Evolutionary conservation across 2,888 invertebrate species (phyloP).

Genomic region (Zygogramma bicolorata): DNA sequence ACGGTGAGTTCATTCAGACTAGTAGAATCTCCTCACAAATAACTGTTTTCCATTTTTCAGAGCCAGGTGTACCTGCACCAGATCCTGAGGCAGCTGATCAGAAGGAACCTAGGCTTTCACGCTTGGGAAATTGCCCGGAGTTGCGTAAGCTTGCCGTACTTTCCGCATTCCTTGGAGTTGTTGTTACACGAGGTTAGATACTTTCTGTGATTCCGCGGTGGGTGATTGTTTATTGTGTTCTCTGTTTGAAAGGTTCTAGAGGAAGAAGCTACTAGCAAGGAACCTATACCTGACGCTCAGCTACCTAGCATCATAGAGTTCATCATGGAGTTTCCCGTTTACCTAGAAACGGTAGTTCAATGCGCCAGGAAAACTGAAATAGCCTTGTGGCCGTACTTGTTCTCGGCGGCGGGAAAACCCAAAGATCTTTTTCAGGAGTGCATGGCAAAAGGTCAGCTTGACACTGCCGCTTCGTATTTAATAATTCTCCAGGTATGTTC

Average conservation of each 20-base stretch:
- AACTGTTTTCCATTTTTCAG: conserved; percentile 73
- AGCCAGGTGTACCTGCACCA: conserved; percentile 99
- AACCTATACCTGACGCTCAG: conserved; percentile 98
- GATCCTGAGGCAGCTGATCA: conserved; percentile 92
- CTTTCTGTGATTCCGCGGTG: not conserved
- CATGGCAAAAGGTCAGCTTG: conserved; percentile 87
- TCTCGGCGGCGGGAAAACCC: conserved; percentile 96
- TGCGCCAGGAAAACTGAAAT: conserved; percentile 99
- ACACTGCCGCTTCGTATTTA: conserved; percentile 97
- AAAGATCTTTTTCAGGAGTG: conserved; percentile 96
- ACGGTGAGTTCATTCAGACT: conserved; percentile 81
- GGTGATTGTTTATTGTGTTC: not conserved
- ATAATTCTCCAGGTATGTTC: conserved; percentile 95
- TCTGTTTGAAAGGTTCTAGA: conserved; percentile 78
- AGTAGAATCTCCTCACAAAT: no score
- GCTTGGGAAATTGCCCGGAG: conserved; percentile 98
- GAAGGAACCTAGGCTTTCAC: conserved; percentile 96
- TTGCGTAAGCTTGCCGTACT: conserved; percentile 94
- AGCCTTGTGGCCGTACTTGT: conserved; percentile 98
- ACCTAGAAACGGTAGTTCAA: conserved; percentile 95
- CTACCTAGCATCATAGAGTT: conserved; percentile 97
- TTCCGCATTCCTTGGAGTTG: conserved; percentile 96
- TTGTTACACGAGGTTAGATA: conserved; percentile 86
- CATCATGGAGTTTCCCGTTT: conserved; percentile 98
- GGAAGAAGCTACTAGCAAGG: conserved; percentile 99